Percentiles rank a stretch among this genome's conserved stretches.
phyloP scores from a whole-genome alignment of 2,797 vertebrate species.

The Staurois parvus region DNA sequence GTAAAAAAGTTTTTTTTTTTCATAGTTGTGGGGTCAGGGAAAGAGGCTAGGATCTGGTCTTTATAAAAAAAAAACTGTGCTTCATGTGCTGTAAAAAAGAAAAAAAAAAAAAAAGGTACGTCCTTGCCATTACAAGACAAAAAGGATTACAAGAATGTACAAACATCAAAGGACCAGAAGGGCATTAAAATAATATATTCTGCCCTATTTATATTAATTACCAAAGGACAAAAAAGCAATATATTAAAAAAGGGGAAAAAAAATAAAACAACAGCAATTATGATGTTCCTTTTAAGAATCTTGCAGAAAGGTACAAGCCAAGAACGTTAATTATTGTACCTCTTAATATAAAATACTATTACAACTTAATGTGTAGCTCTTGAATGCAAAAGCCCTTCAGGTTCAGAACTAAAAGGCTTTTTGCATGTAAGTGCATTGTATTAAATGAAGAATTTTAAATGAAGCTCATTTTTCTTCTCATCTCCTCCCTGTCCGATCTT shows the following conservation, averaged over 20 bases:
- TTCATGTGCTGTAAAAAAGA: no score
- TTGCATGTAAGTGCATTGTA: constrained; percentile 73
- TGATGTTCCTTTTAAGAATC: constrained; percentile 8
- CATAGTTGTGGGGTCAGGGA: no score
- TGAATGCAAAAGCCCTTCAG: constrained; percentile 64
- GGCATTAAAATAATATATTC: background rate
- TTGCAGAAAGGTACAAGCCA: constrained; percentile 67
- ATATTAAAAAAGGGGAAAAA: background rate
- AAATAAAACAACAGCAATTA: background rate
- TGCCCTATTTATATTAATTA: background rate
- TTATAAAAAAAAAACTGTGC: no score
- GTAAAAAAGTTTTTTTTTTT: no score
- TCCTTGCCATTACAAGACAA: background rate
- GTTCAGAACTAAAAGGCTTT: constrained; percentile 73
- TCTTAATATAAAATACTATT: constrained; percentile 78
- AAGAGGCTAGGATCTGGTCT: no score
- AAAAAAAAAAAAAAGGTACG: no score
- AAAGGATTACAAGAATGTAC: background rate
- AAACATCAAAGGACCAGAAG: background rate
- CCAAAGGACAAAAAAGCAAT: background rate
- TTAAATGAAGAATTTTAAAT: constrained; percentile 77
- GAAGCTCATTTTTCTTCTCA: constrained; percentile 66
- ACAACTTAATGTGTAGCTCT: constrained; percentile 73
- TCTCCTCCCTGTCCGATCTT: constrained; percentile 48
- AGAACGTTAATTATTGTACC: constrained; percentile 77